Evolutionary conservation across 2,888 invertebrate species (phyloP).

Genomic region (Acholoe squamosa): DNA sequence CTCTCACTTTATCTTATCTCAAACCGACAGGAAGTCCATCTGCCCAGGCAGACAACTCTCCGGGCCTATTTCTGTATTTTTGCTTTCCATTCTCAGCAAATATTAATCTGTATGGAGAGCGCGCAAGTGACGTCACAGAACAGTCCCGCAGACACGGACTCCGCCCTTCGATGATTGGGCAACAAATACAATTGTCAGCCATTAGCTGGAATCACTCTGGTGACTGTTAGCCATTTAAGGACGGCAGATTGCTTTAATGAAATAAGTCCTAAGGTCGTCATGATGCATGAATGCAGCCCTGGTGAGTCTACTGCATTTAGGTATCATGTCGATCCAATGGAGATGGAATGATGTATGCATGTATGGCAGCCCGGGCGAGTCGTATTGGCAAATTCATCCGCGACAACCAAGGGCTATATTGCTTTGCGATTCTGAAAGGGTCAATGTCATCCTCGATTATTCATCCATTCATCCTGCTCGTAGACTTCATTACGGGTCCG

Average conservation of each 20-base stretch:
- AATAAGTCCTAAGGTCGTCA: no score
- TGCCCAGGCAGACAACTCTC: neutral
- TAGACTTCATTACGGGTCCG: conserved; percentile 22
- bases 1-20: conserved; percentile 23
- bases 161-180: neutral
- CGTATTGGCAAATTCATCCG: no score
- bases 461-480: conserved; percentile 31
- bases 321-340: no score
- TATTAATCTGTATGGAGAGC: neutral
- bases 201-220: conserved; percentile 19
- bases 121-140: neutral
- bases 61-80: neutral
- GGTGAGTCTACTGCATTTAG: no score
- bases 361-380: no score
- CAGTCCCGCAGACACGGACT: neutral
- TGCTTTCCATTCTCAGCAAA: neutral
- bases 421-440: no score
- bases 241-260: no score
- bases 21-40: conserved; percentile 28
- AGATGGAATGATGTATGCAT: no score
- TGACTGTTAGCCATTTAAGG: no score
- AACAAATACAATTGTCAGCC: conserved; percentile 18
- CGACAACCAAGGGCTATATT: no score
- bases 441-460: conserved; percentile 36
- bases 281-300: no score